Evolutionary conservation across 2,113 vertebrate species (phyloP), one percentile per base, ranked within the genome.

Genomic region (Pipa parva): DNA sequence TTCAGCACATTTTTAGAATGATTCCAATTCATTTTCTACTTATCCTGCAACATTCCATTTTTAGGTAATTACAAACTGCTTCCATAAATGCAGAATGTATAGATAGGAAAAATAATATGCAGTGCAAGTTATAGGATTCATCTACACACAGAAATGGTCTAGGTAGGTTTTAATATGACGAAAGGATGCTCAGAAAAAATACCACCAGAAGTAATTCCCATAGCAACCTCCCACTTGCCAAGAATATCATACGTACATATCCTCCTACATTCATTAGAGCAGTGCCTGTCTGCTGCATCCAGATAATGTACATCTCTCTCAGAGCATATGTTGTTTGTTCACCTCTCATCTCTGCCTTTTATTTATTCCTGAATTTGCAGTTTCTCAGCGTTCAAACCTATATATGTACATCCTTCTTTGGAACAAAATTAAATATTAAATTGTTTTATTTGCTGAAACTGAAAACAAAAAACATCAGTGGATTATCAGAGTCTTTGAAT

Each of bases 211-310:
- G 66, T 54, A 60, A 70, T 70, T 70, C 57, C 66, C 66, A 70
- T 70, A 45, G 58, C 66, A 70, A 70, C 66, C 66, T 70, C 48
- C 66, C 46, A 39, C 56, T 60, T 70, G 48, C 42, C 45, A 60
- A n/a, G 65, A 69, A 60, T 57, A 69, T 52, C 26, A 37, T 29
- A 29, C 57, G 29, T 42, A 60, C 48, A 58, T 31, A 49, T 60
- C 56, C 65, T 69, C 65, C 65, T 60, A 69, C 57, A 69, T 54
- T 69, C 65, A 69, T 60, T 69, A 69, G 33, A 60, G 48, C 2
- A 42, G 18, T n/a, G 45, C 28, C 48, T 67, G 56, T 42, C 52
- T 29, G 25, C 25, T 55, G 18, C n/a, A 27, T 18, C 13, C 17
- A 28, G 52, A 28, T 18, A 55, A 55, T 55, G 17, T 29, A 15